Base-by-base conservation (phyloP, 2,797 vertebrate genomes). In the Enteromius afrohamiltoni region DNA sequence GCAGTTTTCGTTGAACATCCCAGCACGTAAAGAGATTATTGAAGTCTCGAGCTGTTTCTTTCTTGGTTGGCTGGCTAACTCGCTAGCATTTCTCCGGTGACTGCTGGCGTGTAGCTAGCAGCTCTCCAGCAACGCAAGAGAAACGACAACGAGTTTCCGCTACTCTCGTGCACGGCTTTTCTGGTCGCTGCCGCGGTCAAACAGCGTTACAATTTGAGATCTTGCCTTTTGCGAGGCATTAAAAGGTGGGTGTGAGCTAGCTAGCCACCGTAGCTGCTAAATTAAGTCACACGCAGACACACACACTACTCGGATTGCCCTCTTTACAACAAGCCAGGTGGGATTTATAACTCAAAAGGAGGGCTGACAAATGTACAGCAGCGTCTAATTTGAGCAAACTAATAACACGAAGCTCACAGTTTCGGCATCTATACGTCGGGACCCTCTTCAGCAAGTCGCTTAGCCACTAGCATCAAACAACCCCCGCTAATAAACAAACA, bases 371-470 rank as follows among this genome's bases (percentile, higher is more conserved):
- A 60, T 14, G 9, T 13, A 77, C 23, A 16, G 29, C 17, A 49
- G 8, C 49, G 67, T 4, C 23, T 8, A 1, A 23, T 58, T 37
- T 70, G 0, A 29, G 26, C 19, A 21, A 67, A 42, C 62, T 70
- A 34, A 67, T 40, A 51, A 53, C 3, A n/a, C 10, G n/a, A 49
- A 64, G 60, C 21, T 45, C 23, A 11, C 77, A 70, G 26, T 82
- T 81, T 73, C 51, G 82, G 78, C 83, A 88, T 83, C 69, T 75
- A 85, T 78, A n/a, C n/a, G 84, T 87, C 73, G 31, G 89, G 91
- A 77, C 45, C 90, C 90, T 83, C 78, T 81, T 85, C 74, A 85
- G 65, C 74, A 91, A 84, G 79, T 80, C 82, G 90, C 92, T 92
- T 92, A 93, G 92, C 92, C 53, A 37, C 49, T 67, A 26, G 6